Percentiles rank a stretch among this genome's conserved stretches.
phyloP scores from a whole-genome alignment of 2,113 vertebrate genomes.

The Copsychus sechellarum region DNA sequence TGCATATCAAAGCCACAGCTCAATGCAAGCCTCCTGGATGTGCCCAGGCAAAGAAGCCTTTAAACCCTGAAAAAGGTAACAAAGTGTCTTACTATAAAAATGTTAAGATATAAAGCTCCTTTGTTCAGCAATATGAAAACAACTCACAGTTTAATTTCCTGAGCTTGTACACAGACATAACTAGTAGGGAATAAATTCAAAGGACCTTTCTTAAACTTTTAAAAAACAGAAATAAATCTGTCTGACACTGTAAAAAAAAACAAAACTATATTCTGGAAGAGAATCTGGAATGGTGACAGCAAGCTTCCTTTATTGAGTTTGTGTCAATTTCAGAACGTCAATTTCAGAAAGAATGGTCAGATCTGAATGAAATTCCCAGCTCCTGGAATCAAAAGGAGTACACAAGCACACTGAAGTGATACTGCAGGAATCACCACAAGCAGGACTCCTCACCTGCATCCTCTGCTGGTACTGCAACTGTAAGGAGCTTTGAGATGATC shows the following conservation, averaged over 20 bases:
- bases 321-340: background rate
- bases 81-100: background rate
- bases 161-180: background rate
- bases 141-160: background rate
- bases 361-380: background rate
- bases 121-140: background rate
- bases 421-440: background rate
- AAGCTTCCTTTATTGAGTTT: background rate
- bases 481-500: conserved; percentile 55
- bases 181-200: background rate
- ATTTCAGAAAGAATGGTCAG: background rate
- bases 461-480: conserved; percentile 87
- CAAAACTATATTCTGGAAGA: background rate
- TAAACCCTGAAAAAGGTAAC: background rate
- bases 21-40: background rate
- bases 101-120: background rate
- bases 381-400: background rate
- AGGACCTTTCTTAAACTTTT: background rate
- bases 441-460: conserved; percentile 79
- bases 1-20: background rate
- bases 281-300: background rate
- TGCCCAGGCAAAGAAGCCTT: background rate
- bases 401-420: background rate
- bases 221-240: background rate
- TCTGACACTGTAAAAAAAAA: background rate